Percentiles rank a stretch among this genome's conserved stretches.
phyloP scores from a whole-genome alignment of 2,113 vertebrate genomes.

The Urocynchramus pylzowi region DNA sequence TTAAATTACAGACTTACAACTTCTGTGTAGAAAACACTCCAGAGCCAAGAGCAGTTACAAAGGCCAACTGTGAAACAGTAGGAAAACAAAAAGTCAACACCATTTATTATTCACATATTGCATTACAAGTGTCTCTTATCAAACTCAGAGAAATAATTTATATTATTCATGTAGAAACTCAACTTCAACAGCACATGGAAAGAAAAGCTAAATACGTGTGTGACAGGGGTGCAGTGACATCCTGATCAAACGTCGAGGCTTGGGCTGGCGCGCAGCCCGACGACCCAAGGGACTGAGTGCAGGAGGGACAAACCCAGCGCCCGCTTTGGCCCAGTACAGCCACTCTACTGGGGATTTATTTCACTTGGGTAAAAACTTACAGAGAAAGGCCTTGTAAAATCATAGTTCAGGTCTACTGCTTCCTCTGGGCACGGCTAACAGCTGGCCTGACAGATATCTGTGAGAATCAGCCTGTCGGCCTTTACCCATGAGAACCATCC shows the following conservation, averaged over 20 bases:
- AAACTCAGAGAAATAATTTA: constrained; percentile 70
- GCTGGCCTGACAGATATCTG: not conserved
- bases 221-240: constrained; percentile 62
- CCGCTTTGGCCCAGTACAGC: not conserved
- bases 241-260: not conserved
- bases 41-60: constrained; percentile 67
- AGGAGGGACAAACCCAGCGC: constrained; percentile 39
- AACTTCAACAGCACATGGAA: constrained; percentile 54
- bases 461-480: not conserved
- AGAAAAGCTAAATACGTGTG: constrained; percentile 43
- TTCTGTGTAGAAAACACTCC: constrained; percentile 37
- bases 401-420: not conserved
- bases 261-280: not conserved
- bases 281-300: constrained; percentile 28
- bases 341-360: not conserved
- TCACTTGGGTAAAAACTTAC: not conserved
- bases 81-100: constrained; percentile 65
- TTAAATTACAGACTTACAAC: not conserved
- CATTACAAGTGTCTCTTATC: constrained; percentile 66
- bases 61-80: constrained; percentile 78
- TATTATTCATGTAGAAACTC: constrained; percentile 71
- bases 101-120: constrained; percentile 80
- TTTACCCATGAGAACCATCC: not conserved
- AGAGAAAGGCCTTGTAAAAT: not conserved
- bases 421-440: not conserved